Conservation (phyloP, 2,113 vertebrate species). For the Procapra przewalskii region DNA sequence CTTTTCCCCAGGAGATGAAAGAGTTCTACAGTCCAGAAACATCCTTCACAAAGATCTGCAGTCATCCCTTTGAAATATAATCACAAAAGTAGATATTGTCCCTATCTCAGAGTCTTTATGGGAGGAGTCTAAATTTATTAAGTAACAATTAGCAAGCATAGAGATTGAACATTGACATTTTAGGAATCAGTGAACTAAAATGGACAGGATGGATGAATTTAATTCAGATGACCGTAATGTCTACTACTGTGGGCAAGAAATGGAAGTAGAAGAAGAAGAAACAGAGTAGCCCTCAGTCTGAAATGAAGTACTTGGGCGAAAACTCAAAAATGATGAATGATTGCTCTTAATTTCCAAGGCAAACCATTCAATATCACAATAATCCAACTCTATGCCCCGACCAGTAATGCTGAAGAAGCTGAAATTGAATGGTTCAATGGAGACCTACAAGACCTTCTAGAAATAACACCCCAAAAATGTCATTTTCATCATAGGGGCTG, state of each 20-base stretch:
- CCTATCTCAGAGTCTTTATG: background rate
- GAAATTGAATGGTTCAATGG: background rate
- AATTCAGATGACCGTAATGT: background rate
- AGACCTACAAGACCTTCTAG: background rate
- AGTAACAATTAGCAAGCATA: background rate
- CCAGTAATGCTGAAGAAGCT: background rate
- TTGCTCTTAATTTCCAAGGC: background rate
- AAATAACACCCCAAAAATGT: background rate
- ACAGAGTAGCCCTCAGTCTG: background rate
- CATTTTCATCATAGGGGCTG: background rate
- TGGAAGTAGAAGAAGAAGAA: background rate
- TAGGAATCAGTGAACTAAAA: background rate
- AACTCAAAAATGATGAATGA: background rate
- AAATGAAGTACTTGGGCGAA: background rate
- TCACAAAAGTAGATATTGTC: background rate
- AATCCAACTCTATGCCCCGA: background rate
- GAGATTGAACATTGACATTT: background rate
- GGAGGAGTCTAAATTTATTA: background rate
- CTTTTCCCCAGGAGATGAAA: background rate
- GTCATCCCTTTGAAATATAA: background rate
- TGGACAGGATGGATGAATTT: background rate
- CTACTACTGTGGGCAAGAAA: background rate
- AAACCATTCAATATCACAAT: background rate
- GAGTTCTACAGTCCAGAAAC: background rate
- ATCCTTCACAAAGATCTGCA: background rate